Evolutionary conservation across 1,140 invertebrate species (phyloP).

Genomic region (Bombus cullumanus): DNA sequence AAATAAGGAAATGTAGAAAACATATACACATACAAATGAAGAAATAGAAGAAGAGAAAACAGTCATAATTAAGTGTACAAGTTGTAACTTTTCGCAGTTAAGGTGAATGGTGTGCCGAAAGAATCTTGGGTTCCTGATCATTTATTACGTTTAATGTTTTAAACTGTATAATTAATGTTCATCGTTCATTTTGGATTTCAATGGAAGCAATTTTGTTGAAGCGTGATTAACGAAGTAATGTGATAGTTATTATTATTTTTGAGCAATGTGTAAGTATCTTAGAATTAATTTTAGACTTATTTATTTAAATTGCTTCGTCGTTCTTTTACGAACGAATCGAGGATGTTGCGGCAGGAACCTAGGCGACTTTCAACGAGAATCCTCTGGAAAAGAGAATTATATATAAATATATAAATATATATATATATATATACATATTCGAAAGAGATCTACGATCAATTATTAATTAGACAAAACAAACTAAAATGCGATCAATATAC

Average conservation of each 20-base stretch:
- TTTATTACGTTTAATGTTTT: not conserved
- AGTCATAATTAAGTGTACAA: conserved; percentile 50
- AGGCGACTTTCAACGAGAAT: conserved; percentile 30
- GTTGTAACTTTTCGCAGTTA: conserved; percentile 55
- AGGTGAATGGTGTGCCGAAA: conserved; percentile 47
- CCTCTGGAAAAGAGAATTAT: conserved; percentile 53
- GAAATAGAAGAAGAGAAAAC: conserved; percentile 1
- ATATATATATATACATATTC: conserved; percentile 69
- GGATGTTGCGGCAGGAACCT: conserved; percentile 3
- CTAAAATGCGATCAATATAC: conserved; percentile 34
- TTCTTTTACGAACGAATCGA: not conserved
- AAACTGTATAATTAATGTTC: not conserved
- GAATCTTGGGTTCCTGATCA: conserved; percentile 42
- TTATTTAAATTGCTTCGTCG: not conserved
- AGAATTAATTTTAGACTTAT: not conserved
- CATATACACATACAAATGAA: not conserved
- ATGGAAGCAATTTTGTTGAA: not conserved
- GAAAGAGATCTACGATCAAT: conserved; percentile 75
- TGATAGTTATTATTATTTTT: conserved; percentile 12
- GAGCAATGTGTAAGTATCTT: not conserved
- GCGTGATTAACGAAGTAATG: conserved; percentile 2
- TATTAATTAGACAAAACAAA: conserved; percentile 66
- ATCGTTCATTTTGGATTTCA: not conserved
- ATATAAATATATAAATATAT: conserved; percentile 61
- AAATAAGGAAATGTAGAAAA: not conserved